Conservation (phyloP, 1,140 invertebrate genomes). For the Melipona quadrifasciata region DNA sequence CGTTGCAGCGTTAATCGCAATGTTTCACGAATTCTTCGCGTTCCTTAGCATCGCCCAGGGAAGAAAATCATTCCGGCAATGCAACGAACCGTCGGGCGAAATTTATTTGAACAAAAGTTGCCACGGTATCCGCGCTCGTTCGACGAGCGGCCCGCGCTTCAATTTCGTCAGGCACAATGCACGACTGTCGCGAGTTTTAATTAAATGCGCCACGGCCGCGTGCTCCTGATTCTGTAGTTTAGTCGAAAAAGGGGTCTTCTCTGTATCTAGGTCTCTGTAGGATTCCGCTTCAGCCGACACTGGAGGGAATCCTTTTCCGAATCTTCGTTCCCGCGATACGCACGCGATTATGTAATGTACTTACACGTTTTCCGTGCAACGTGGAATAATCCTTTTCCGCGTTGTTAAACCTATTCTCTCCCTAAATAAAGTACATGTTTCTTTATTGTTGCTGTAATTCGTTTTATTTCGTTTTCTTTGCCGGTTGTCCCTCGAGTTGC, state of each 20-base stretch:
- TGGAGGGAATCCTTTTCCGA: neutral
- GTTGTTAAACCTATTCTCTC: neutral
- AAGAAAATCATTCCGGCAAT: neutral
- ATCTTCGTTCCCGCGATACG: neutral
- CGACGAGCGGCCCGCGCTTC: conserved; percentile 9
- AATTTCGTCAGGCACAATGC: conserved; percentile 43
- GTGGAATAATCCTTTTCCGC: conserved; percentile 32
- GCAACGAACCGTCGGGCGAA: conserved; percentile 28
- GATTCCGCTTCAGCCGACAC: neutral
- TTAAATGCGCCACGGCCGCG: conserved; percentile 52
- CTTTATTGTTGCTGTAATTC: neutral
- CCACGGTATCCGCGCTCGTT: conserved; percentile 17
- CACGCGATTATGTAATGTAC: neutral
- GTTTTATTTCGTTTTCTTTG: neutral
- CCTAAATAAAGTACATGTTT: neutral
- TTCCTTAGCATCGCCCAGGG: neutral
- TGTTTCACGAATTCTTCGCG: neutral
- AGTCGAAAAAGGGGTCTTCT: conserved; percentile 43
- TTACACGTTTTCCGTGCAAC: neutral
- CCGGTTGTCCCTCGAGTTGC: neutral
- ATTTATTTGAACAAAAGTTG: conserved; percentile 53
- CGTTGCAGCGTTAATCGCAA: no score
- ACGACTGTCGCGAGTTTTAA: conserved; percentile 48
- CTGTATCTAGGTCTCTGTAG: conserved; percentile 19
- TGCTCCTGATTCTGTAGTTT: conserved; percentile 45